Evolutionary conservation across 2,113 vertebrate species (phyloP), one percentile per base, ranked within the genome.

Genomic region (Ranitomeya variabilis): DNA sequence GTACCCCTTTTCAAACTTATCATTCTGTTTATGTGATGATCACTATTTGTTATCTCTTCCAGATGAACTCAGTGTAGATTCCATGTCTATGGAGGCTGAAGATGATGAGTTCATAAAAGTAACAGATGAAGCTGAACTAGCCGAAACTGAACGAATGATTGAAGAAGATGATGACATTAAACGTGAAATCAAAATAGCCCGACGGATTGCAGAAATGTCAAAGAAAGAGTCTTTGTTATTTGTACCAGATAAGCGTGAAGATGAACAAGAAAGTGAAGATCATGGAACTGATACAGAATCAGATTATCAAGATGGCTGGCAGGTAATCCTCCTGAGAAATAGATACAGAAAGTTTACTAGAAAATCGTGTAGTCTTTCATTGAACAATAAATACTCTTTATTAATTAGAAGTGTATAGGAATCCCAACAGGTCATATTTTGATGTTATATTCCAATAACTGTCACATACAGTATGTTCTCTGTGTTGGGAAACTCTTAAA

Each of bases 111-210:
- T 86, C 18, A 86, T 86, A 64, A 86, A 79, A 86, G 51, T 86
- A 54, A 78, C n/a, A 31, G 74, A 79, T 37, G 85, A 86, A 73
- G 85, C 85, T 6, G 74, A 86, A n/a, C 74, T 54, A 62, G 85
- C 74, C 6, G 85, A 86, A 74, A 8, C 21, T 18, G 85, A 86
- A 18, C 74, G 85, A n/a, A 86, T 66, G 85, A 79, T 86, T 79
- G 85, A 86, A 23, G 85, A 86, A 64, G 85, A 86, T n/a, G 73
- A 66, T 79, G 85, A 86, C 62, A 78, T 86, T 45, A 86, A 66
- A 55, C 3, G 51, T 21, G 74, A 86, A 62, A 78, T 86, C 73
- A 64, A 14, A 52, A 79, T 64, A 21, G 60, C 59, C 6, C 31
- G 59, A 77, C 10, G 51, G 4, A 4, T 21, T 26, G 74, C 74